Evolutionary conservation across 2,113 vertebrate genomes (phyloP).

Genomic region (Phyllopteryx taeniolatus): DNA sequence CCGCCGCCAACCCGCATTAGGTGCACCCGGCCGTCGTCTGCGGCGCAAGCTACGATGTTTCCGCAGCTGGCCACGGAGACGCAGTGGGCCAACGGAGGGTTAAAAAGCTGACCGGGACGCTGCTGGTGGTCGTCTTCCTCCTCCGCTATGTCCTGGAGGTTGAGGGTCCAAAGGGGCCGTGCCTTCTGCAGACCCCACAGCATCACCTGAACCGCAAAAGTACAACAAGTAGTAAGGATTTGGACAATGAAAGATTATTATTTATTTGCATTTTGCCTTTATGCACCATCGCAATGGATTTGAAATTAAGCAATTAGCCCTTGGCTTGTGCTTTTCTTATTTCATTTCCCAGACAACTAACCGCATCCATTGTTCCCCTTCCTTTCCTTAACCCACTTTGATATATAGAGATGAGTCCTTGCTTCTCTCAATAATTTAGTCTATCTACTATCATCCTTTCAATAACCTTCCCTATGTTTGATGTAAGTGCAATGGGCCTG

Average conservation of each 20-base stretch:
- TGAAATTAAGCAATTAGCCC: neutral
- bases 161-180: slow-evolving; percentile 84
- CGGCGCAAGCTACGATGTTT: slow-evolving; percentile 83
- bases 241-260: neutral
- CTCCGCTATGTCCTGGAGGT: slow-evolving; percentile 80
- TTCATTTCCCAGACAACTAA: too few relatives aligned
- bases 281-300: neutral
- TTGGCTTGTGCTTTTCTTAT: too few relatives aligned
- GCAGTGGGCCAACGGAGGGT: slow-evolving; percentile 88
- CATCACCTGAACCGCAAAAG: slow-evolving; percentile 75
- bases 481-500: too few relatives aligned
- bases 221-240: neutral
- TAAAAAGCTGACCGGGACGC: slow-evolving; percentile 80
- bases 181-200: slow-evolving; percentile 92
- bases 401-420: too few relatives aligned
- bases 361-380: too few relatives aligned
- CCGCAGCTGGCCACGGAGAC: slow-evolving; percentile 83
- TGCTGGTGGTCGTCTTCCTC: slow-evolving; percentile 64
- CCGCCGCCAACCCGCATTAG: slow-evolving; percentile 81
- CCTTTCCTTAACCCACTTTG: too few relatives aligned
- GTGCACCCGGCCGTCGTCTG: slow-evolving; percentile 87
- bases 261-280: neutral
- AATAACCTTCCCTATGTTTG: too few relatives aligned
- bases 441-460: too few relatives aligned
- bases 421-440: too few relatives aligned